Percentiles rank a stretch among this genome's conserved stretches.
phyloP scores from a whole-genome alignment of 2,888 invertebrate genomes.

The Drosophila incognita region DNA sequence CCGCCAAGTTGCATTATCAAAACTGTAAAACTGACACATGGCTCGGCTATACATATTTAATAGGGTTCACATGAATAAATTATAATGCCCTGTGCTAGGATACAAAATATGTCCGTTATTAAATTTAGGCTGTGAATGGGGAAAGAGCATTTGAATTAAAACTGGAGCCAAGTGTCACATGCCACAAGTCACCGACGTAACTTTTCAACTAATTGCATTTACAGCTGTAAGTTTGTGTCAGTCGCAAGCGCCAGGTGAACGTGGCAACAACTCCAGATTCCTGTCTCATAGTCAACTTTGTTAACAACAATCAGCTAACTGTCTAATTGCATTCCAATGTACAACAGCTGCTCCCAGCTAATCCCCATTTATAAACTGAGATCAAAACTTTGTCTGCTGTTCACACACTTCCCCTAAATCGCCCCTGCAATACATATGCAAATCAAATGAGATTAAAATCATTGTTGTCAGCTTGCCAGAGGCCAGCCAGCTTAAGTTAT shows the following conservation, averaged over 20 bases:
- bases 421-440: not conserved
- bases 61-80: not conserved
- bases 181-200: not conserved
- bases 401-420: not conserved
- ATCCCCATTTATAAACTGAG: constrained; percentile 32
- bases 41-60: not conserved
- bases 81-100: too few species aligned
- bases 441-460: not conserved
- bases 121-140: not conserved
- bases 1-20: not conserved
- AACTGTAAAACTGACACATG: not conserved
- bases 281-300: not conserved
- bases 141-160: not conserved
- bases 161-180: not conserved
- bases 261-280: not conserved
- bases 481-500: not conserved
- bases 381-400: not conserved
- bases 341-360: not conserved
- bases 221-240: not conserved
- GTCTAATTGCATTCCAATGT: constrained; percentile 14
- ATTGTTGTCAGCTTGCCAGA: constrained; percentile 10
- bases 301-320: not conserved
- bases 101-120: not conserved
- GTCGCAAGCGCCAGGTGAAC: not conserved
- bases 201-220: not conserved